Conservation (phyloP, 2,888 invertebrate genomes). For the Scaptodrosophila latifasciaeformis region DNA sequence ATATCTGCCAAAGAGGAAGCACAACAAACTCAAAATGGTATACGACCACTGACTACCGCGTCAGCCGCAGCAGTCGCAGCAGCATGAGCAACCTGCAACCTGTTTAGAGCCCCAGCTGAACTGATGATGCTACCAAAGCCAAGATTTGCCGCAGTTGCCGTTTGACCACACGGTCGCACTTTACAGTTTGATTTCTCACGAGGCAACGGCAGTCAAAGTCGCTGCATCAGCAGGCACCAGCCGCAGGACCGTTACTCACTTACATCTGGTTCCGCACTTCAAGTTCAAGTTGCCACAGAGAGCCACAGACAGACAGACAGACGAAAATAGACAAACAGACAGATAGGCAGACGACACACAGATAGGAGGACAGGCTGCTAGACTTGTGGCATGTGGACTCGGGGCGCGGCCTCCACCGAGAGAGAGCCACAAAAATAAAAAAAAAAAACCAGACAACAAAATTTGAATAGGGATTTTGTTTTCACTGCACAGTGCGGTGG, state of each 20-base stretch:
- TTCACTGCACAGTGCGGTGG: slow-evolving; percentile 42
- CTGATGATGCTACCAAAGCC: slow-evolving; percentile 13
- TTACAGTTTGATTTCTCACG: slow-evolving; percentile 66
- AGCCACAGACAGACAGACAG: no score
- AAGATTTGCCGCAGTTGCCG: slow-evolving; percentile 2
- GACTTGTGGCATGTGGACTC: slow-evolving; percentile 5
- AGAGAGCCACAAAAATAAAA: no score
- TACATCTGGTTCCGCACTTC: slow-evolving; percentile 66
- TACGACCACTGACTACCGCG: slow-evolving; percentile 44
- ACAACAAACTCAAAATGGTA: slow-evolving; percentile 59
- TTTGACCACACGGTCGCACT: slow-evolving; percentile 46
- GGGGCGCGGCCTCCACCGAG: neutral
- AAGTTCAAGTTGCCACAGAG: slow-evolving; percentile 50
- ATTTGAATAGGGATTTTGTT: slow-evolving; percentile 66
- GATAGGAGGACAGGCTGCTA: neutral
- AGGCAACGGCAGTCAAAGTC: slow-evolving; percentile 40
- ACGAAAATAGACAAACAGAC: slow-evolving; percentile 39
- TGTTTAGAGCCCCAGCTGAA: slow-evolving; percentile 45
- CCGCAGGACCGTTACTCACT: slow-evolving; percentile 64
- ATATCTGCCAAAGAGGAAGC: slow-evolving; percentile 41
- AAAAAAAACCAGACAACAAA: slow-evolving; percentile 17
- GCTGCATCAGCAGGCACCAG: slow-evolving; percentile 11
- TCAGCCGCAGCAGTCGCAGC: no score
- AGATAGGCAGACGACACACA: slow-evolving; percentile 15
- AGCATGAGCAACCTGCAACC: slow-evolving; percentile 40